Percentiles rank a stretch among this genome's conserved stretches.
Conservation (phyloP, 2,797 vertebrate species). For the Columba guinea region DNA sequence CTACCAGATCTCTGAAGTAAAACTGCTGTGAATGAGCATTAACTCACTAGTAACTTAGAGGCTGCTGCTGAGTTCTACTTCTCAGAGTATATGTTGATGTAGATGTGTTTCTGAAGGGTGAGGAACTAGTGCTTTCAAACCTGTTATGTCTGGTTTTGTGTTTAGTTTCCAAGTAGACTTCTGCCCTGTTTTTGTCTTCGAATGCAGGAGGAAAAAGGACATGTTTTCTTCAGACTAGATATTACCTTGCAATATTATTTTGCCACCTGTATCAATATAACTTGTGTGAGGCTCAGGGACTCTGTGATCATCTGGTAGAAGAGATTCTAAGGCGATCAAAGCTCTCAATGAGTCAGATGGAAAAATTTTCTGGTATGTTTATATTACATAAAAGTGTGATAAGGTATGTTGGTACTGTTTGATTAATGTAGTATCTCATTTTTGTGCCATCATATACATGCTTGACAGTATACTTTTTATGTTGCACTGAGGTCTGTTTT, state of each 20-base stretch:
- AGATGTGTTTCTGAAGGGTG: neutral
- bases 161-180: neutral
- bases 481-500: neutral
- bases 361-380: constrained; percentile 69
- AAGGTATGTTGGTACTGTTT: neutral
- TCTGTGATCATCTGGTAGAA: constrained; percentile 88
- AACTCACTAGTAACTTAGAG: neutral
- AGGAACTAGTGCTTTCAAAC: neutral
- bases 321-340: constrained; percentile 77
- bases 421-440: neutral
- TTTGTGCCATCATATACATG: neutral
- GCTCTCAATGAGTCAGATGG: constrained; percentile 42
- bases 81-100: neutral
- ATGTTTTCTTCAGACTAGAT: constrained; percentile 84
- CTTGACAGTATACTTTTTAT: neutral
- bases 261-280: constrained; percentile 87
- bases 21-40: neutral
- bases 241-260: constrained; percentile 91
- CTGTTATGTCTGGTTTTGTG: neutral
- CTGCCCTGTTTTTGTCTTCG: neutral
- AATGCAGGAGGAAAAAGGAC: constrained; percentile 77
- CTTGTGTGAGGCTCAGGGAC: constrained; percentile 88
- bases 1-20: neutral
- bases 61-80: neutral
- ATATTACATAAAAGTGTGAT: neutral